A percentile compares a stretch with the other conserved stretches of the same genome.
Conservation (phyloP, 2,888 invertebrate genomes). For the Clostera curtula region DNA sequence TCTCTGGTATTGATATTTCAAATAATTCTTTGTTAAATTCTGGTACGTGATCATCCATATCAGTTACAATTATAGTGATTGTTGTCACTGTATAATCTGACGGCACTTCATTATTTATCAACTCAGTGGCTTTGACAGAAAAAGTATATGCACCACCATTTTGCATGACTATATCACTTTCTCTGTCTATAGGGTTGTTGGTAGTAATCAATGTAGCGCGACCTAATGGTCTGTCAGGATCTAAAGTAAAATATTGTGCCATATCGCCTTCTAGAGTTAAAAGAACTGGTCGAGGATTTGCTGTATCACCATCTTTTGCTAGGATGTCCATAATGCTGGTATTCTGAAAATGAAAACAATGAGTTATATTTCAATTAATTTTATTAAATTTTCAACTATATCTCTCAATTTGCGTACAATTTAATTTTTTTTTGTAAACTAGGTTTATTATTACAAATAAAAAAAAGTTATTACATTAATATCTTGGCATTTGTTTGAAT, state of each 20-base stretch:
- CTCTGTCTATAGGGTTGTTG: slow-evolving; percentile 80
- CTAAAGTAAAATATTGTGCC: slow-evolving; percentile 79
- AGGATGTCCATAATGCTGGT: slow-evolving; percentile 81
- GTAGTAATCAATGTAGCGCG: slow-evolving; percentile 77
- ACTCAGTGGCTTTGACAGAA: slow-evolving; percentile 81
- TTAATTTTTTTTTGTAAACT: not conserved
- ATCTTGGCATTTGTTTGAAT: too few species aligned
- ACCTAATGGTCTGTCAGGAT: slow-evolving; percentile 71
- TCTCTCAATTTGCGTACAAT: too few species aligned
- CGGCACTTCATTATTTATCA: slow-evolving; percentile 81
- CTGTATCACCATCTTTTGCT: slow-evolving; percentile 88
- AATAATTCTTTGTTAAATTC: slow-evolving; percentile 80
- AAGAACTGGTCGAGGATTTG: slow-evolving; percentile 79
- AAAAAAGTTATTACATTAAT: not conserved
- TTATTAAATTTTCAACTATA: too few species aligned
- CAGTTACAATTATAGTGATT: slow-evolving; percentile 85
- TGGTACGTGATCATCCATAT: slow-evolving; percentile 85
- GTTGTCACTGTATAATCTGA: slow-evolving; percentile 80
- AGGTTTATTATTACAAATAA: not conserved
- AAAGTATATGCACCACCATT: slow-evolving; percentile 87
- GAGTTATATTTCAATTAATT: too few species aligned
- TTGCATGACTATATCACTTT: slow-evolving; percentile 82
- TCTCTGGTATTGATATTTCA: slow-evolving; percentile 83
- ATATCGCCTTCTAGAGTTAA: slow-evolving; percentile 81
- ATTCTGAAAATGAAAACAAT: slow-evolving; percentile 58